Base-by-base conservation (phyloP, 2,888 invertebrate species). In the Cremastinae sp. region DNA sequence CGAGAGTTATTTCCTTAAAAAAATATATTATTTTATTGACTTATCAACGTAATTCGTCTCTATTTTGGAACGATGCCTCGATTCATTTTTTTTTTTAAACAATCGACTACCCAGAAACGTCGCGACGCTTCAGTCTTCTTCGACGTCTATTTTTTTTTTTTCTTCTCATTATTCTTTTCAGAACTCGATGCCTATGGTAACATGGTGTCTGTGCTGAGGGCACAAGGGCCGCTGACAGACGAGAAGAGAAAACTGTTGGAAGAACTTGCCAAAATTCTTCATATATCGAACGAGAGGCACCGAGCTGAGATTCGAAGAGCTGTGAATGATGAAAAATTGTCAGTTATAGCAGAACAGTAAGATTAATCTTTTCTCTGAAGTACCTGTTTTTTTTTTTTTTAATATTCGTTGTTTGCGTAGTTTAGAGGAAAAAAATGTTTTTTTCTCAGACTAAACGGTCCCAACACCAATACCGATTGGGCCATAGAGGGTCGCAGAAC, bases 141-240 rank as follows among this genome's bases (percentile, higher is more conserved):
- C 5, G n/a, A 54, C 41, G 54, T 54, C n/a, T 2, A 41, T 45
- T 47, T 14, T 34, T 14, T 43, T 9, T 7, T 41, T 2, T n/a
- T n/a, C n/a, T n/a, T n/a, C n/a, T n/a, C n/a, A n/a, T 58, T n/a
- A 9, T 62, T 62, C 7, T 18, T 92, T 92, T 70, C 90, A 97
- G 97, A 98, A 92, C 91, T 98, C 89, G 97, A 97, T 91, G 96
- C 97, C 81, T 98, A 97, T 92, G 94, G 96, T 85, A 94, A 94
- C 90, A 93, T 97, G 90, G 94, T 98, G 75, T 95, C 96, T 87
- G 97, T 96, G 84, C 94, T 98, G 89, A 93, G 98, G 91, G 97
- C 97, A 84, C 97, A 97, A 91, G 98, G 98, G 82, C 93, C 95
- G 86, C 93, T 97, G 75, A 95, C 94, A 88, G 94, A 94, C 86